Conservation (phyloP, 1,140 invertebrate species). For the Papilio machaon region DNA sequence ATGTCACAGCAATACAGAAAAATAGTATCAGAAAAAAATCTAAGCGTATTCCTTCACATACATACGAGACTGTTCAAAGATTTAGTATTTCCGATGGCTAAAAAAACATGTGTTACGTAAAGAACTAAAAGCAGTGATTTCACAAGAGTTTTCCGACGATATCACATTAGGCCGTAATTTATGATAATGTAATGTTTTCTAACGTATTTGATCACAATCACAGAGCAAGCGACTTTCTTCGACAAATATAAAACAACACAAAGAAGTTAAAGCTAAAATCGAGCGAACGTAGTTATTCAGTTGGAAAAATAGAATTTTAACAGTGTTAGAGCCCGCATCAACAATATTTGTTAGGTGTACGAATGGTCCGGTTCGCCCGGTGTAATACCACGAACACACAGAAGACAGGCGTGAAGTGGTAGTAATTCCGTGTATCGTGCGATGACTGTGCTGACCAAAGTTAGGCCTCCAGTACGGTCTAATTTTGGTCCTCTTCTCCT, state of each 20-base stretch:
- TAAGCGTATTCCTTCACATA: background rate
- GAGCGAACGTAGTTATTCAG: background rate
- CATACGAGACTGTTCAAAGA: background rate
- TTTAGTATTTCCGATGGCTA: constrained; percentile 11
- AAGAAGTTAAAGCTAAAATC: background rate
- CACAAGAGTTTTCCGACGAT: constrained; percentile 2
- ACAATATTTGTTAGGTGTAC: too few relatives aligned
- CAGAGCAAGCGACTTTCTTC: background rate
- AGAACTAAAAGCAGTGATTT: constrained; percentile 16
- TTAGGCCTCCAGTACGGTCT: too few relatives aligned
- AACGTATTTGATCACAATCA: background rate
- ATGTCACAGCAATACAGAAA: background rate
- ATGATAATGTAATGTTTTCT: constrained; percentile 5
- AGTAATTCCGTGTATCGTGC: too few relatives aligned
- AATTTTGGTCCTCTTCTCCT: too few relatives aligned
- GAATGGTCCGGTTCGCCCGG: too few relatives aligned
- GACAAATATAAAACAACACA: background rate
- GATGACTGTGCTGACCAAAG: too few relatives aligned
- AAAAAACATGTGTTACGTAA: constrained; percentile 21
- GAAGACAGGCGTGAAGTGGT: too few relatives aligned
- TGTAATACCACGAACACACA: too few relatives aligned
- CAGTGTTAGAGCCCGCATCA: too few relatives aligned
- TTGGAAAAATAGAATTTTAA: background rate
- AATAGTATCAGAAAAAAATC: background rate
- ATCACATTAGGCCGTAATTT: constrained; percentile 9